Evolutionary conservation across 2,113 vertebrate genomes (phyloP).

Genomic region (Xenopus borealis): DNA sequence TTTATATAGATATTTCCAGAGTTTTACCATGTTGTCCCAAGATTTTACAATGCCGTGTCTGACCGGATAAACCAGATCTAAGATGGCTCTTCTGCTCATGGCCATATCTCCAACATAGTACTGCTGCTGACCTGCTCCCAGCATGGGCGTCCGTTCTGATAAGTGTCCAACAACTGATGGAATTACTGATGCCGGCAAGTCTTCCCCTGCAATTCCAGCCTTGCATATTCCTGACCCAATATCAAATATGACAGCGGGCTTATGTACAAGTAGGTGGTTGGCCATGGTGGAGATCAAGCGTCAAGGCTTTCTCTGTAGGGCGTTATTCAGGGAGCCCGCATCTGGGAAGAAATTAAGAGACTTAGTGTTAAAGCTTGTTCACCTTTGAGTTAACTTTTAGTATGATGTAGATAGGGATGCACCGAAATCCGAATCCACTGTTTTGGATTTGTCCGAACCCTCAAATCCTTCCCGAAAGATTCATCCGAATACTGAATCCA

Average conservation of each 20-base stretch:
- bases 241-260: conserved; percentile 49
- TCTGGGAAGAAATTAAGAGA: too few species aligned
- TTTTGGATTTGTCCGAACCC: too few species aligned
- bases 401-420: too few species aligned
- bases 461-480: too few species aligned
- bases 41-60: conserved; percentile 46
- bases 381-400: too few species aligned
- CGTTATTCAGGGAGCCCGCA: too few species aligned
- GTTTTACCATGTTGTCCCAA: conserved; percentile 51
- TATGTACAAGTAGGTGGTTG: conserved; percentile 29
- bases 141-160: background rate
- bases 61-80: conserved; percentile 44
- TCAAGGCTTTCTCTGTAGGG: too few species aligned
- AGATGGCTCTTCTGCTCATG: conserved; percentile 21
- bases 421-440: too few species aligned
- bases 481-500: too few species aligned
- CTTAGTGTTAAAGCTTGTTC: too few species aligned
- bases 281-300: background rate
- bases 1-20: conserved; percentile 50
- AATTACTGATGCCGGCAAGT: conserved; percentile 46
- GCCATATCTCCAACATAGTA: conserved; percentile 47
- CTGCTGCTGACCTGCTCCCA: background rate
- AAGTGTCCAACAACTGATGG: conserved; percentile 48
- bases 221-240: conserved; percentile 55
- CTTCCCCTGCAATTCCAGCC: conserved; percentile 54